Conservation (phyloP, 2,113 vertebrate genomes). For the Theristicus caerulescens region DNA sequence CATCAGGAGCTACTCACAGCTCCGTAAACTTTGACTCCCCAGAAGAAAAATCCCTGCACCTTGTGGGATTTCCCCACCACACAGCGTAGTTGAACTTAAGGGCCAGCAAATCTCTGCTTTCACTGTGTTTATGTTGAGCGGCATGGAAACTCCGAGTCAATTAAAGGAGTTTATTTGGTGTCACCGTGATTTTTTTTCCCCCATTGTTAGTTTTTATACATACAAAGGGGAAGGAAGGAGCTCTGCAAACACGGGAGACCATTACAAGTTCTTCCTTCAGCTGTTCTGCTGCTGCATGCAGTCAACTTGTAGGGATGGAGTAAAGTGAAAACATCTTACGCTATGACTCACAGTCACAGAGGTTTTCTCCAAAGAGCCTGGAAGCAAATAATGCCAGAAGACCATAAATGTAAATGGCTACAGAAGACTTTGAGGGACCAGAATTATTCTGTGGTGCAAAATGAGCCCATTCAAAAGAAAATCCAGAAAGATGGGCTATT, state of each 20-base stretch:
- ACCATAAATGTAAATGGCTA: background rate
- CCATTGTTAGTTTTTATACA: background rate
- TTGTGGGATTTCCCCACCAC: background rate
- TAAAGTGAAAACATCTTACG: background rate
- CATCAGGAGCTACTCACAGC: background rate
- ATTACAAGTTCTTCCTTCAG: background rate
- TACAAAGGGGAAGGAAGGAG: background rate
- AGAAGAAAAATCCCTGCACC: background rate
- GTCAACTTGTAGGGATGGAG: background rate
- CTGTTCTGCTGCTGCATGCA: background rate
- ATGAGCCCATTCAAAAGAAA: background rate
- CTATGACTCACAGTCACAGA: background rate
- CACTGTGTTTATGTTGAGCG: background rate
- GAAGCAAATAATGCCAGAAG: background rate
- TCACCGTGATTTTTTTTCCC: background rate
- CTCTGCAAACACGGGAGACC: background rate
- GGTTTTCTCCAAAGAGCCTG: background rate
- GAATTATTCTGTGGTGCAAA: background rate
- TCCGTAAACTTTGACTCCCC: background rate
- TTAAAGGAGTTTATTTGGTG: background rate
- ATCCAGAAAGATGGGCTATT: background rate
- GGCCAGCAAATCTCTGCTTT: background rate
- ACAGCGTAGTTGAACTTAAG: background rate
- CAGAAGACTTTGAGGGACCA: background rate
- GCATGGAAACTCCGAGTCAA: background rate